phyloP scores from a whole-genome alignment of 2,113 vertebrate species.

The Axis porcinus region DNA sequence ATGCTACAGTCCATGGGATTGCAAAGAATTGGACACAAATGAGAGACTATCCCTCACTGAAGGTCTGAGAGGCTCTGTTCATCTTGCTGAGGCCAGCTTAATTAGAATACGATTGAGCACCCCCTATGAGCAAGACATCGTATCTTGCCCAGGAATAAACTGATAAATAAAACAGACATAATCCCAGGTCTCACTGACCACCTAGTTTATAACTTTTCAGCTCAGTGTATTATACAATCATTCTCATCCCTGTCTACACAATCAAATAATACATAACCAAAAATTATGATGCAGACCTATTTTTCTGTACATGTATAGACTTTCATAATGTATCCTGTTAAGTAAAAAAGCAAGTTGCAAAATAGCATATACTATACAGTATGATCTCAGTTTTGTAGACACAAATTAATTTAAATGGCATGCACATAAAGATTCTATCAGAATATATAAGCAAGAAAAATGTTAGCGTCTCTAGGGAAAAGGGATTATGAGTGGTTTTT shows the following conservation, averaged over 20 bases:
- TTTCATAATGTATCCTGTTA: not conserved
- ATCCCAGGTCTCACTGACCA: not conserved
- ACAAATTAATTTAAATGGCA: constrained; percentile 46
- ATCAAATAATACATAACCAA: not conserved
- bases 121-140: not conserved
- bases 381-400: constrained; percentile 3
- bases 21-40: not conserved
- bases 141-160: not conserved
- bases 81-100: not conserved
- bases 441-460: constrained; percentile 40
- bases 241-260: not conserved
- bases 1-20: not conserved
- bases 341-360: constrained; percentile 23
- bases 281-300: not conserved
- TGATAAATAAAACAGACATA: not conserved
- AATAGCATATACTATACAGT: not conserved
- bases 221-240: not conserved
- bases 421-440: constrained; percentile 8
- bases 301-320: constrained; percentile 18
- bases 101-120: not conserved
- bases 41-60: not conserved
- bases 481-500: constrained; percentile 12
- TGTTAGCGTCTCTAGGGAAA: not conserved
- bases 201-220: not conserved
- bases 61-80: not conserved